Percentiles rank a stretch among this genome's conserved stretches.
Conservation (phyloP, 1,140 invertebrate species). For the Olivierus martensii region DNA sequence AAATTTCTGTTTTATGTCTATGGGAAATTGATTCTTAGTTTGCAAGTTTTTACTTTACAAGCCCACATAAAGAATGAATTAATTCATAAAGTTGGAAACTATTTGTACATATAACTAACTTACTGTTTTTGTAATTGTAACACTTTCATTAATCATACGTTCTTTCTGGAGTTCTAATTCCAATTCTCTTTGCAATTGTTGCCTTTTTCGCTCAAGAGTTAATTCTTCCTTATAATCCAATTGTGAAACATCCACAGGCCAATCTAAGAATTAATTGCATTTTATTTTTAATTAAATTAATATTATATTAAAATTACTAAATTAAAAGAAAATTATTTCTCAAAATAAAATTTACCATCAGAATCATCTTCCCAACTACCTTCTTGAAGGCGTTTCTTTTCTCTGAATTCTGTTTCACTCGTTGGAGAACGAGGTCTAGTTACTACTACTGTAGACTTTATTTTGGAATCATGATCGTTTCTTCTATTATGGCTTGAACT, state of each 20-base stretch:
- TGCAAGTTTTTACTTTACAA: too few relatives aligned
- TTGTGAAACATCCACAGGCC: slow-evolving; percentile 17
- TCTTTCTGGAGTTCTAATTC: slow-evolving; percentile 19
- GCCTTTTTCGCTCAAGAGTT: slow-evolving; percentile 17
- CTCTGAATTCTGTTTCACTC: neutral
- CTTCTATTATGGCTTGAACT: slow-evolving; percentile 13
- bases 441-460: slow-evolving; percentile 20
- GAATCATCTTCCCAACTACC: slow-evolving; percentile 13
- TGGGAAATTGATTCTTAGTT: too few relatives aligned
- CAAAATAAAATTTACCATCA: slow-evolving; percentile 1
- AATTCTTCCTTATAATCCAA: slow-evolving; percentile 20
- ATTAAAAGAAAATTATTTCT: neutral
- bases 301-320: neutral
- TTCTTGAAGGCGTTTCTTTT: slow-evolving; percentile 5
- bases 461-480: slow-evolving; percentile 17
- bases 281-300: neutral
- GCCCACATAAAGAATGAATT: too few relatives aligned
- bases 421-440: slow-evolving; percentile 8
- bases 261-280: slow-evolving; percentile 6
- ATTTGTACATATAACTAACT: neutral
- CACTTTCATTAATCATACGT: slow-evolving; percentile 13
- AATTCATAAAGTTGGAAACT: too few relatives aligned
- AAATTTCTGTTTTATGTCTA: too few relatives aligned
- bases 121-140: slow-evolving; percentile 16
- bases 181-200: slow-evolving; percentile 19